Evolutionary conservation across 2,888 invertebrate species (phyloP).

Genomic region (Trichopria drosophilae): DNA sequence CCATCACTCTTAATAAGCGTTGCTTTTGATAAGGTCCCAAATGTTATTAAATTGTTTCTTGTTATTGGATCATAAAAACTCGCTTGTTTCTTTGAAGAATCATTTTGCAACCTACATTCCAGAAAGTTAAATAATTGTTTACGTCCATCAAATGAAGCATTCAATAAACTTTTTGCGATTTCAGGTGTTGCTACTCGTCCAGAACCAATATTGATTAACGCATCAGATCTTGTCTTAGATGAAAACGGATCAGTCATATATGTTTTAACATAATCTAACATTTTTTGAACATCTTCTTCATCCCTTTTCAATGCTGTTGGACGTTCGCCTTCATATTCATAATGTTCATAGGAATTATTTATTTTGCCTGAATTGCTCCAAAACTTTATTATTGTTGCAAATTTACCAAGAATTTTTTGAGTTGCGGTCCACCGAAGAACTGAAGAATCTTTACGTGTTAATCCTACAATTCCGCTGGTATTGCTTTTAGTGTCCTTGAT

Average conservation of each 20-base stretch:
- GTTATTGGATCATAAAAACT: background rate
- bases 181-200: background rate
- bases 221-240: background rate
- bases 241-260: constrained; percentile 1
- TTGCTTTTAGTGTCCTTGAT: too few species aligned
- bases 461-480: too few species aligned
- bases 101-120: background rate
- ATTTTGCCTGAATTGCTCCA: background rate
- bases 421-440: too few species aligned
- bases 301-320: background rate
- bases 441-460: too few species aligned
- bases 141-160: background rate
- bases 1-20: constrained; percentile 1
- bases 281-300: background rate
- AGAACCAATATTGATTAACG: background rate
- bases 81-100: background rate
- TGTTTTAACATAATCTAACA: background rate
- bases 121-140: background rate
- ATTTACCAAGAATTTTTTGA: too few species aligned
- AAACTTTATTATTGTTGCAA: too few species aligned
- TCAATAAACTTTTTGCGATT: background rate
- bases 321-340: constrained; percentile 1
- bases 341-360: background rate
- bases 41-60: background rate
- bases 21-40: background rate